Percentiles rank a stretch among this genome's conserved stretches.
phyloP scores from a whole-genome alignment of 2,113 vertebrate species.

The Cranoglanis bouderius region DNA sequence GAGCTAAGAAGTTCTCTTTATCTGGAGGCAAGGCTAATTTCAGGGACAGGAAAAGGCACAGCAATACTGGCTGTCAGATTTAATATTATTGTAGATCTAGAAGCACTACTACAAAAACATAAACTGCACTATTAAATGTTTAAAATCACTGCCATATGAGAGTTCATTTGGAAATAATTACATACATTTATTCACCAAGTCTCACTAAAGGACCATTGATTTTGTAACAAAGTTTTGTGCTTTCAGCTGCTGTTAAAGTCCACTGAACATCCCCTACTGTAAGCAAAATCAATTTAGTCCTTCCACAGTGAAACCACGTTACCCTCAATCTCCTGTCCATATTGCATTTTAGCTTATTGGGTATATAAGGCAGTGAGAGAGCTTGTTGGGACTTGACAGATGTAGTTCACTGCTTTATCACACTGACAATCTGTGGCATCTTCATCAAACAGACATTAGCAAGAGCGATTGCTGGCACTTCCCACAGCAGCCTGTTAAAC shows the following conservation, averaged over 20 bases:
- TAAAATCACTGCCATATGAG: conserved; percentile 8
- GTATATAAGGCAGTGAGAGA: not conserved
- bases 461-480: conserved; percentile 29
- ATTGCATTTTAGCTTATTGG: not conserved
- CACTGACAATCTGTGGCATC: conserved; percentile 33
- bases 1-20: not conserved
- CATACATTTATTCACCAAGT: not conserved
- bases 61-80: not conserved
- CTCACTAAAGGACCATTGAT: conserved; percentile 8
- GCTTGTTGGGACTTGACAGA: conserved; percentile 32
- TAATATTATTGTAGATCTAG: not conserved
- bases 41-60: not conserved
- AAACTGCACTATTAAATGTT: not conserved
- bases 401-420: conserved; percentile 33
- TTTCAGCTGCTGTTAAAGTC: not conserved
- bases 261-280: not conserved
- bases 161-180: not conserved
- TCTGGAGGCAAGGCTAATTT: not conserved
- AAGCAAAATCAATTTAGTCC: not conserved
- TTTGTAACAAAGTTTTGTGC: conserved; percentile 27
- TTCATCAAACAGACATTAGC: conserved; percentile 49
- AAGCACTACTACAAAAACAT: not conserved
- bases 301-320: not conserved
- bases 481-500: conserved; percentile 40
- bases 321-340: not conserved